Evolutionary conservation across 2,113 vertebrate genomes (phyloP), one percentile per base, ranked within the genome.

Genomic region (Manacus vitellinus): DNA sequence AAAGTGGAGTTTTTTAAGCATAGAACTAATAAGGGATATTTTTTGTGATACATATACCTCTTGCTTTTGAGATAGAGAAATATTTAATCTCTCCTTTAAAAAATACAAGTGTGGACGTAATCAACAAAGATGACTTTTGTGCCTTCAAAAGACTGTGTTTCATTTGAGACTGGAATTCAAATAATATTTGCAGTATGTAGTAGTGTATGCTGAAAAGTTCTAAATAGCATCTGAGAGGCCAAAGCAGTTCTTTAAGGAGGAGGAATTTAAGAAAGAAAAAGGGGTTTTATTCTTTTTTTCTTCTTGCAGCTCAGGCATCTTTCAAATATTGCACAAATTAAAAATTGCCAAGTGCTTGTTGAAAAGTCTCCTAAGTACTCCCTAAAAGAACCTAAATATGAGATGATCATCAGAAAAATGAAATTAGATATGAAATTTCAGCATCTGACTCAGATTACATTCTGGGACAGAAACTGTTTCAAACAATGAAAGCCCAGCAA

Each of bases 151-250:
- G 46, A 85, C 6, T 88, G 16, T 52, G 43, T 74, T 95, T 95
- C 44, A 85, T 28, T 84, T 94, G 54, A 92, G 70, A 88, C 30
- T 96, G 88, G 37, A 77, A 97, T 96, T 96, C 71, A 94, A 27
- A 75, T 79, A 94, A 75, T 97, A 92, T 92, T 91, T 96, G 46
- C 14, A n/a, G 63, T 87, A 92, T 89, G 70, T 79, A 58, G n/a
- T 63, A 89, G 56, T 73, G 61, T 65, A 86, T 85, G 79, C 92
- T 90, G 49, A 76, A 71, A 77, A 88, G 43, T 92, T 77, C 30
- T 59, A 93, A 96, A 94, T 24, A 94, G 51, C 39, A 86, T n/a
- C 61, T 76, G 66, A 84, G 30, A 33, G 37, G 49, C 23, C 6
- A 94, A 92, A 79, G 3, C 2, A 35, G 25, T 92, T 92, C 14